phyloP scores from a whole-genome alignment of 2,888 invertebrate species.

The Ypsolopha sequella region DNA sequence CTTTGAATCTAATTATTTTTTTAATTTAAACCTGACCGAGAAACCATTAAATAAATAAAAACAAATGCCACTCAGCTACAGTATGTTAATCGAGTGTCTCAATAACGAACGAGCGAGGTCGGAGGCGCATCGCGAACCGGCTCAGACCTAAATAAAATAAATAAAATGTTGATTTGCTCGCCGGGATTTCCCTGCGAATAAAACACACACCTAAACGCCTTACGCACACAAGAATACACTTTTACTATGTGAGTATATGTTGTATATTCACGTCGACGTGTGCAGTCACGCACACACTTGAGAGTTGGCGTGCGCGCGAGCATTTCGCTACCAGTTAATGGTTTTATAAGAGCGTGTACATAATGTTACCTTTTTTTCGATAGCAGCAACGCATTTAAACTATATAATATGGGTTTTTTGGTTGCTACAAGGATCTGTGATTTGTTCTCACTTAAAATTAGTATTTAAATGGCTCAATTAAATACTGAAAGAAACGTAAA shows the following conservation, averaged over 20 bases:
- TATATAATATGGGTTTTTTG: too few species aligned
- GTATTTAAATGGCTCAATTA: too few species aligned
- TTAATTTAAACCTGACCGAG: too few species aligned
- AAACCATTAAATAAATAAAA: too few species aligned
- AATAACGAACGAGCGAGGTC: background rate
- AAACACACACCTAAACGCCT: conserved; percentile 12
- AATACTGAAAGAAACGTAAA: too few species aligned
- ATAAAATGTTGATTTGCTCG: conserved; percentile 22
- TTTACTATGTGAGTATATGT: background rate
- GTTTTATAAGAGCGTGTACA: background rate
- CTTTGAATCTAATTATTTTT: too few species aligned
- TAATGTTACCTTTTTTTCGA: too few species aligned
- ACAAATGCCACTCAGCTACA: background rate
- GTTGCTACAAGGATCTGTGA: too few species aligned
- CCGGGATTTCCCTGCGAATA: conserved; percentile 46
- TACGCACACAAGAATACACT: conserved; percentile 7
- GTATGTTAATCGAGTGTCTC: background rate
- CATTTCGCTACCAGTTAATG: background rate
- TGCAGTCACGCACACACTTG: background rate
- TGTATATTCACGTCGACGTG: background rate
- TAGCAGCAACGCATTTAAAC: too few species aligned
- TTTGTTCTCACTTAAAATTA: too few species aligned
- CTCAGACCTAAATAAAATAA: background rate
- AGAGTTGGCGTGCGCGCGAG: background rate
- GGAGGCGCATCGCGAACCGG: background rate